phyloP scores from a whole-genome alignment of 2,888 invertebrate species.

The Xanthia togata region DNA sequence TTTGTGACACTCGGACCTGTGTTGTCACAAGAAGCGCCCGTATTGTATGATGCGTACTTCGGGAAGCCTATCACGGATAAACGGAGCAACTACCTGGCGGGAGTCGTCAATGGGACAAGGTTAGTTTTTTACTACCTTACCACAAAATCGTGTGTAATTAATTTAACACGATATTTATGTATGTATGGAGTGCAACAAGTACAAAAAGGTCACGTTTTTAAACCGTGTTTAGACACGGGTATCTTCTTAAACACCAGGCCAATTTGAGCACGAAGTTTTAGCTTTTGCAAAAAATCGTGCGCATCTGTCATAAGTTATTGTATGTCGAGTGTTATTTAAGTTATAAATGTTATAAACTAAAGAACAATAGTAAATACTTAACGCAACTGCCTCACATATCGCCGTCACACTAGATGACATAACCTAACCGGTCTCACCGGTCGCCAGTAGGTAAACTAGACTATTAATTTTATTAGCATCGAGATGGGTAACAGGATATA shows the following conservation, averaged over 20 bases:
- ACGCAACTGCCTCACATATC: not conserved
- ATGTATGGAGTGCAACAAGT: not conserved
- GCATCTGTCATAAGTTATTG: no score
- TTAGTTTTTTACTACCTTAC: constrained; percentile 35
- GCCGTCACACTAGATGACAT: not conserved
- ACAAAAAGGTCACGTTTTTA: no score
- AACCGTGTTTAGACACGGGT: not conserved
- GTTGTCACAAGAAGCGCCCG: constrained; percentile 40
- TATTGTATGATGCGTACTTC: constrained; percentile 70
- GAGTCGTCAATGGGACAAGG: constrained; percentile 61
- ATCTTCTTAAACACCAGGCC: no score
- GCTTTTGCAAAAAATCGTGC: no score
- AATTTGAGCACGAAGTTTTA: no score
- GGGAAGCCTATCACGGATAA: constrained; percentile 66
- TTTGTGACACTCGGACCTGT: constrained; percentile 13
- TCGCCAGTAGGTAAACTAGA: not conserved
- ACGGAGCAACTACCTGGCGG: constrained; percentile 56
- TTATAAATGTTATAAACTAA: not conserved
- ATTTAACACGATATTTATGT: not conserved
- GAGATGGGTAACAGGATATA: not conserved
- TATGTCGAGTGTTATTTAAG: not conserved
- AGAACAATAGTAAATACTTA: not conserved
- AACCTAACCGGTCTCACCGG: not conserved
- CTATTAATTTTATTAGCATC: not conserved
- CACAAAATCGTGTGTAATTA: no score